Evolutionary conservation across 2,797 vertebrate genomes (phyloP).

Genomic region (Dallia pectoralis): DNA sequence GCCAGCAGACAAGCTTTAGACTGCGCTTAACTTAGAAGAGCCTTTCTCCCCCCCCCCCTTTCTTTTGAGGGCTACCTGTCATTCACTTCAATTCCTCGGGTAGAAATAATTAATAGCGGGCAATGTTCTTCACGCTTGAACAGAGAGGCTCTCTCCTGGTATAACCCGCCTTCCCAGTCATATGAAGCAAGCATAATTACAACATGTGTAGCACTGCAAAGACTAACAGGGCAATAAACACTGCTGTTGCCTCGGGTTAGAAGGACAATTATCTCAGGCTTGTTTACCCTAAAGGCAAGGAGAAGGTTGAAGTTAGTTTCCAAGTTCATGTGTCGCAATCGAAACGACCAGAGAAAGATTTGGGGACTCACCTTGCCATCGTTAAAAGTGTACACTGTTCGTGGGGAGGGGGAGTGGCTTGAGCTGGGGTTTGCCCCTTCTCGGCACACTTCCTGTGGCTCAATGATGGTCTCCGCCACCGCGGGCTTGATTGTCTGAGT

Average conservation of each 20-base stretch:
- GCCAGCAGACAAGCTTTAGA: constrained; percentile 72
- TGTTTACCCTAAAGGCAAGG: constrained; percentile 66
- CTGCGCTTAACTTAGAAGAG: constrained; percentile 66
- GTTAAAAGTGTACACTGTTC: constrained; percentile 81
- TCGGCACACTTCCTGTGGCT: constrained; percentile 75
- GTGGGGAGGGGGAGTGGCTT: constrained; percentile 79
- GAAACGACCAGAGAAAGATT: neutral
- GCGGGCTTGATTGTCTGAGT: constrained; percentile 86
- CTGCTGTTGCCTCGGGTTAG: neutral
- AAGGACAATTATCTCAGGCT: constrained; percentile 66
- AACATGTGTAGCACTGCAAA: constrained; percentile 33
- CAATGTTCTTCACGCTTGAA: constrained; percentile 79
- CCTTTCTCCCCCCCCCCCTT: constrained; percentile 38
- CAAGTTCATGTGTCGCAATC: constrained; percentile 25
- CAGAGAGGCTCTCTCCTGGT: constrained; percentile 72
- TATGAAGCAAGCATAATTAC: constrained; percentile 69
- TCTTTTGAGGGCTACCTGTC: constrained; percentile 70
- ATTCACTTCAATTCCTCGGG: constrained; percentile 75
- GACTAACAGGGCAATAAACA: constrained; percentile 2
- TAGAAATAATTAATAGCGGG: constrained; percentile 79
- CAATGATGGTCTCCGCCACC: constrained; percentile 78
- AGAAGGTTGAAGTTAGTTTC: constrained; percentile 44
- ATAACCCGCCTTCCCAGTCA: constrained; percentile 74
- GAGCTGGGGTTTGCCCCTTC: constrained; percentile 84
- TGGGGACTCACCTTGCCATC: constrained; percentile 75